These are phyloP conservation scores for Pelusios castaneus DNA, from an alignment of 2,113 vertebrate species.

Conservation along the genomic window DNA sequence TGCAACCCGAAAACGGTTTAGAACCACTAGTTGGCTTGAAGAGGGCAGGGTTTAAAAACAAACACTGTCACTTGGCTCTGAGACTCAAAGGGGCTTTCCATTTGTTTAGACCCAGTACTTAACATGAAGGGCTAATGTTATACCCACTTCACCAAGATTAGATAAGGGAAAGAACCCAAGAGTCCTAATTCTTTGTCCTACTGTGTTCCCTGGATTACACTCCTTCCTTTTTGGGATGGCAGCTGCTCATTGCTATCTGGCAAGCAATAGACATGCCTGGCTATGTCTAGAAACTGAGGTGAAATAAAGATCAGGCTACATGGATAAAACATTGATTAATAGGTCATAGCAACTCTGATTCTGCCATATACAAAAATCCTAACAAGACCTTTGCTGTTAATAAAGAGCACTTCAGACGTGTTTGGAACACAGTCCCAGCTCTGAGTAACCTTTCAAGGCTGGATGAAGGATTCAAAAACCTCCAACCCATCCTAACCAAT, in stretches of 20 bases:
- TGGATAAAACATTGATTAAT: neutral
- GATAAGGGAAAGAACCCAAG: neutral
- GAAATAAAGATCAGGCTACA: neutral
- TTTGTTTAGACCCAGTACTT: neutral
- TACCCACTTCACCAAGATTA: neutral
- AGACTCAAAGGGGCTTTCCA: neutral
- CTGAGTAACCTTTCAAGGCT: neutral
- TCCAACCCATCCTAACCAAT: fast-evolving
- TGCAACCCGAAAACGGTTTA: too few relatives aligned
- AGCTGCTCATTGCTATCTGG: neutral
- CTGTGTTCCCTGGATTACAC: fast-evolving
- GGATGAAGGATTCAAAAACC: neutral
- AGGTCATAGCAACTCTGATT: neutral
- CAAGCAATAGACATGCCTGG: too few relatives aligned
- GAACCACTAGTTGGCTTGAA: neutral
- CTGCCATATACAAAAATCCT: neutral
- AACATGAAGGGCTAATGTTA: neutral
- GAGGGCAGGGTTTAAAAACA: neutral
- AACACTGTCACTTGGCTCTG: neutral
- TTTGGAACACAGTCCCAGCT: neutral
- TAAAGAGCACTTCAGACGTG: neutral
- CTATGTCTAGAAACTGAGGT: neutral
- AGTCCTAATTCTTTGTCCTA: fast-evolving
- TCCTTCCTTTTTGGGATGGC: neutral
- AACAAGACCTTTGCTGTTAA: neutral